Percentiles rank a stretch among this genome's conserved stretches.
Conservation (phyloP, 2,888 invertebrate species). For the Brenthis daphne region DNA sequence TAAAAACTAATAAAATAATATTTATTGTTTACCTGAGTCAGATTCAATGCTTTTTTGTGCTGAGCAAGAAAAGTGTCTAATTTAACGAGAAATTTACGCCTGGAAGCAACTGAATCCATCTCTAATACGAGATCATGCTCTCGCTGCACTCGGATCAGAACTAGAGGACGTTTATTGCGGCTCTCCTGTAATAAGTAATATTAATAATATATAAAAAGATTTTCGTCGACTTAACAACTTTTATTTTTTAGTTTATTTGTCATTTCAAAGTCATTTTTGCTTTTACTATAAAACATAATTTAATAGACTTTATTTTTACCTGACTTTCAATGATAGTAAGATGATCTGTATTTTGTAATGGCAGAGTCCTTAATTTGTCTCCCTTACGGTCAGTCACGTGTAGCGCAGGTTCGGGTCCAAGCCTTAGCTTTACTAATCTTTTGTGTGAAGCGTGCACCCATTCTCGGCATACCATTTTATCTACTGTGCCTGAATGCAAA, state of each 20-base stretch:
- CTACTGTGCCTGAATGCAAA: slow-evolving; percentile 84
- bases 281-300: no score
- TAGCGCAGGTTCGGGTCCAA: slow-evolving; percentile 93
- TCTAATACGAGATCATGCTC: slow-evolving; percentile 97
- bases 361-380: slow-evolving; percentile 92
- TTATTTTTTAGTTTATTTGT: no score
- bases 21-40: slow-evolving; percentile 82
- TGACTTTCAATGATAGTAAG: slow-evolving; percentile 95
- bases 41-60: slow-evolving; percentile 91
- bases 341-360: slow-evolving; percentile 88
- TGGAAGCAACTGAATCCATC: slow-evolving; percentile 89
- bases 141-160: slow-evolving; percentile 90
- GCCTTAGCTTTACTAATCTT: slow-evolving; percentile 92
- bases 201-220: background rate
- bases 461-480: slow-evolving; percentile 96
- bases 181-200: slow-evolving; percentile 70
- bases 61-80: slow-evolving; percentile 91
- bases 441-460: slow-evolving; percentile 97
- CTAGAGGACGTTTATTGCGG: slow-evolving; percentile 89
- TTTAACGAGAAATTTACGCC: slow-evolving; percentile 93
- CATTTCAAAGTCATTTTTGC: no score
- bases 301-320: slow-evolving; percentile 63
- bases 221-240: no score
- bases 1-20: background rate
- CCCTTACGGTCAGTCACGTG: slow-evolving; percentile 95